phyloP scores from a whole-genome alignment of 2,797 vertebrate species.

The Tolypeutes matacus region DNA sequence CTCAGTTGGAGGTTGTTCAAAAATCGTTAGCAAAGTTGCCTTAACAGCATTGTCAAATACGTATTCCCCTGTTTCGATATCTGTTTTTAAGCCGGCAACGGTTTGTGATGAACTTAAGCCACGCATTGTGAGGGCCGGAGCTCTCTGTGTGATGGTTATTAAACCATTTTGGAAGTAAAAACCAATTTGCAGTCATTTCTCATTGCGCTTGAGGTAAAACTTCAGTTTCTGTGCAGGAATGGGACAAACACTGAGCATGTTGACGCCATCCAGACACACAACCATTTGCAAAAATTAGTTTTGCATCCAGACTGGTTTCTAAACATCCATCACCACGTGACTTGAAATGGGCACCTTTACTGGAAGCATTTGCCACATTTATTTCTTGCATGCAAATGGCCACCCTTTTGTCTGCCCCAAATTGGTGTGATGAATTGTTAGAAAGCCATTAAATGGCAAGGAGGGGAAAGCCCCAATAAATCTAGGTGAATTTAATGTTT shows the following conservation, averaged over 20 bases:
- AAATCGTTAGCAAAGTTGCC: slow-evolving; percentile 98
- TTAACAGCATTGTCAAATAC: slow-evolving; percentile 94
- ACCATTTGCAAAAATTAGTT: slow-evolving; percentile 76
- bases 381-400: neutral
- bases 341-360: slow-evolving; percentile 28
- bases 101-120: slow-evolving; percentile 76
- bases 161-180: slow-evolving; percentile 74
- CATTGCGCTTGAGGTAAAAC: slow-evolving; percentile 74
- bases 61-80: slow-evolving; percentile 86
- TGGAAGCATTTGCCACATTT: neutral
- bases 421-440: neutral
- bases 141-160: slow-evolving; percentile 65
- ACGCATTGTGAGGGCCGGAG: neutral
- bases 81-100: slow-evolving; percentile 82
- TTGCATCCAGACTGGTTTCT: slow-evolving; percentile 3
- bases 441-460: neutral
- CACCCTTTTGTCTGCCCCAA: neutral
- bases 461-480: neutral
- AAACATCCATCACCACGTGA: slow-evolving; percentile 5
- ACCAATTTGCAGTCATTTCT: slow-evolving; percentile 69
- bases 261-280: slow-evolving; percentile 64
- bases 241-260: slow-evolving; percentile 55
- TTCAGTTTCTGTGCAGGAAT: slow-evolving; percentile 57
- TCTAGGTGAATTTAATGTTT: neutral
- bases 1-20: slow-evolving; percentile 97